Evolutionary conservation across 1,140 invertebrate species (phyloP).

Genomic region (Tribolium castaneum): DNA sequence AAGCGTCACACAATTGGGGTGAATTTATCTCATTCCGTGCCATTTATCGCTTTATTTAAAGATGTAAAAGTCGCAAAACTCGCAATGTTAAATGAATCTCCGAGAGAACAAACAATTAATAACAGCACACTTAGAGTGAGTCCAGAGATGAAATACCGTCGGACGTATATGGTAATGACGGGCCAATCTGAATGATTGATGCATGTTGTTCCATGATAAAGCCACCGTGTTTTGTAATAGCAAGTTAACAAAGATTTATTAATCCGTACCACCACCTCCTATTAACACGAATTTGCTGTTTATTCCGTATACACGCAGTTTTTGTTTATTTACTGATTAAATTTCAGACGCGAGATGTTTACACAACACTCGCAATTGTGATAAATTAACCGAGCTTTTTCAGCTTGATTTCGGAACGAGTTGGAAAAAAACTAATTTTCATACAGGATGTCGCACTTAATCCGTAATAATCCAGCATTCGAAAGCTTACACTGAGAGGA

Average conservation of each 20-base stretch:
- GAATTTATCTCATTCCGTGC: constrained; percentile 17
- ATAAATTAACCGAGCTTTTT: constrained; percentile 20
- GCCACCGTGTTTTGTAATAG: constrained; percentile 53
- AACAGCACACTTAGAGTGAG: constrained; percentile 5
- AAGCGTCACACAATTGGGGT: background rate
- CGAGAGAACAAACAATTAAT: constrained; percentile 30
- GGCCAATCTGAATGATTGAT: constrained; percentile 57
- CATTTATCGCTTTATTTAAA: constrained; percentile 2
- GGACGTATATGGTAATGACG: constrained; percentile 56
- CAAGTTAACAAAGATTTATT: constrained; percentile 56
- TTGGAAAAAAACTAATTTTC: background rate
- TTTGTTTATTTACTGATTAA: constrained; percentile 42
- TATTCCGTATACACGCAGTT: constrained; percentile 42
- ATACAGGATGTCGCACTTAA: background rate
- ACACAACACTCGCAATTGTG: constrained; percentile 24
- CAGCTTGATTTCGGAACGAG: background rate
- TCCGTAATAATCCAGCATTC: constrained; percentile 30
- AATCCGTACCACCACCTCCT: constrained; percentile 49
- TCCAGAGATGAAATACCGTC: constrained; percentile 37
- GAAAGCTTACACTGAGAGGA: constrained; percentile 18
- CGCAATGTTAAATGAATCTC: background rate
- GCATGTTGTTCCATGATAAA: constrained; percentile 55
- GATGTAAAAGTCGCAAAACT: constrained; percentile 10
- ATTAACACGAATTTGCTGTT: constrained; percentile 52
- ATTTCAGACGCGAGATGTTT: constrained; percentile 39